These are phyloP conservation scores for Cirrhinus mrigala DNA, from an alignment of 2,797 vertebrate genomes.

Conservation along the genomic window DNA sequence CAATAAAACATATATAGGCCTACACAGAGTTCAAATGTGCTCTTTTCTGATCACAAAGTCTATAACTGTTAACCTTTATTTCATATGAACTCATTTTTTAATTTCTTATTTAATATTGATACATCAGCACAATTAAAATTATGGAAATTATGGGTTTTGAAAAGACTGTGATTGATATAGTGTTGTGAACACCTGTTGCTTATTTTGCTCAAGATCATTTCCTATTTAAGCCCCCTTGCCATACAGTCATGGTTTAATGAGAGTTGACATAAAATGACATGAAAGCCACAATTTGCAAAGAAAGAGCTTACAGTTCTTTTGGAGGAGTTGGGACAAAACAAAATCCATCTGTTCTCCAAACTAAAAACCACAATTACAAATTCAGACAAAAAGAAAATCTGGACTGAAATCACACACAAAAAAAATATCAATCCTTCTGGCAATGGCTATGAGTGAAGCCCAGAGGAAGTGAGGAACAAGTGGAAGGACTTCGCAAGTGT, in stretches of 20 bases:
- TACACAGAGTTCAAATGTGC: no score
- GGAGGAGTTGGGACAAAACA: background rate
- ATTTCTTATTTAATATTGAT: background rate
- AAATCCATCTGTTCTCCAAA: background rate
- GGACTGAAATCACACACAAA: no score
- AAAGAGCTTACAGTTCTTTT: background rate
- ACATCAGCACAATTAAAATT: background rate
- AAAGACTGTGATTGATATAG: background rate
- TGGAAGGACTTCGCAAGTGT: no score
- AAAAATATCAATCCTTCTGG: no score
- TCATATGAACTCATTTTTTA: background rate
- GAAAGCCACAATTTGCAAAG: background rate
- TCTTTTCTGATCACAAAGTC: no score
- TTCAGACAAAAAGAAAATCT: no score
- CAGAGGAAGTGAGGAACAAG: no score
- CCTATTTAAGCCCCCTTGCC: background rate
- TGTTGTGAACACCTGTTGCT: constrained; percentile 2
- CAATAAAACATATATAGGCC: no score
- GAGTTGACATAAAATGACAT: background rate
- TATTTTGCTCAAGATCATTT: background rate
- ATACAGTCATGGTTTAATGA: background rate
- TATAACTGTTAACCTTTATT: background rate
- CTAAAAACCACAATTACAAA: no score
- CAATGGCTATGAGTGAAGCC: no score
- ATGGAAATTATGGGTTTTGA: background rate